Evolutionary conservation across 2,888 invertebrate species (phyloP).

Genomic region (Polylopha cassiicola): DNA sequence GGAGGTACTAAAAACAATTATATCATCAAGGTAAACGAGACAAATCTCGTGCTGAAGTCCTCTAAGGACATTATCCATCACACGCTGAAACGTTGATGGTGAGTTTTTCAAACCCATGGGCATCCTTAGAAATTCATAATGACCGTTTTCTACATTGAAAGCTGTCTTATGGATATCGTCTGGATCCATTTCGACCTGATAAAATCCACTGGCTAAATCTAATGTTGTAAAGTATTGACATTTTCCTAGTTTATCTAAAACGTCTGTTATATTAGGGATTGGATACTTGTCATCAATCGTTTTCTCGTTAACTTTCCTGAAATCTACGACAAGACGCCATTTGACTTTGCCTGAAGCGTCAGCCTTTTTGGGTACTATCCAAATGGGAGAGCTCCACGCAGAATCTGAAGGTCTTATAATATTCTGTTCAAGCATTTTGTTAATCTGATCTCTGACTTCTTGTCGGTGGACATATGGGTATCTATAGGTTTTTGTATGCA

Average conservation of each 20-base stretch:
- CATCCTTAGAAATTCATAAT: conserved; percentile 31
- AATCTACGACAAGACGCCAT: conserved; percentile 23
- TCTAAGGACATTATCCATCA: conserved; percentile 34
- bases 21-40: conserved; percentile 12
- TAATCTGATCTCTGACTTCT: too few species aligned
- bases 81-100: conserved; percentile 39
- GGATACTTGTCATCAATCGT: conserved; percentile 32
- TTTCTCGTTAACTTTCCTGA: conserved; percentile 27
- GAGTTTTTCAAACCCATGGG: conserved; percentile 36
- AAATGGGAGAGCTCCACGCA: conserved; percentile 13
- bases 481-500: too few species aligned
- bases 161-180: conserved; percentile 33
- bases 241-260: conserved; percentile 15
- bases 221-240: conserved; percentile 27
- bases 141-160: conserved; percentile 31
- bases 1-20: neutral
- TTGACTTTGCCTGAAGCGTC: conserved; percentile 15
- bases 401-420: too few species aligned
- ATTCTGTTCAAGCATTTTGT: too few species aligned
- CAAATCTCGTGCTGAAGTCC: conserved; percentile 22
- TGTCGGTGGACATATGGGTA: too few species aligned
- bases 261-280: conserved; percentile 21
- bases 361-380: conserved; percentile 14
- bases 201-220: conserved; percentile 32
- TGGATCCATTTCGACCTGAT: conserved; percentile 30